Evolutionary conservation across 2,797 vertebrate species (phyloP).

Genomic region (Cottoperca gobio): DNA sequence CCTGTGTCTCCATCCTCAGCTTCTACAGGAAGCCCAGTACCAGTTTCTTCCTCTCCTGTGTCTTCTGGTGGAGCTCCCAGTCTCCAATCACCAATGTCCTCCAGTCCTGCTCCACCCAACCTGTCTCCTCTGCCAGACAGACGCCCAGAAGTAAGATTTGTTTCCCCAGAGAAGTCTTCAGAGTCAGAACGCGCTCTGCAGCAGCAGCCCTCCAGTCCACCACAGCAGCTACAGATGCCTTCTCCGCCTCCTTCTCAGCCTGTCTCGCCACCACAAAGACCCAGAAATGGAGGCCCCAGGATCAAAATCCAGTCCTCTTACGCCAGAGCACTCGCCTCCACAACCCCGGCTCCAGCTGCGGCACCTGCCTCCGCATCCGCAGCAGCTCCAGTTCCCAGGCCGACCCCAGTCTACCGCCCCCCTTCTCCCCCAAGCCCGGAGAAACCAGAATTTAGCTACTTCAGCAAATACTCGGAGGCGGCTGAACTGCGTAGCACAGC

Average conservation of each 20-base stretch:
- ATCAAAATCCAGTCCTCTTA: conserved; percentile 83
- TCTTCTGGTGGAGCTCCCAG: conserved; percentile 71
- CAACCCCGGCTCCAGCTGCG: conserved; percentile 66
- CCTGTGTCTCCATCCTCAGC: conserved; percentile 82
- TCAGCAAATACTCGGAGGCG: conserved; percentile 97
- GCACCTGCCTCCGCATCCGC: conserved; percentile 49
- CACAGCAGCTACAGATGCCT: conserved; percentile 49
- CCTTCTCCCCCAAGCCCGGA: conserved; percentile 79
- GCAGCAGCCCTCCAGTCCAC: conserved; percentile 49
- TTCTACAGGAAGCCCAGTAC: conserved; percentile 71
- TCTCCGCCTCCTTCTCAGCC: conserved; percentile 72
- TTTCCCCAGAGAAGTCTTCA: conserved; percentile 47
- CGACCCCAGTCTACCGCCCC: conserved; percentile 69
- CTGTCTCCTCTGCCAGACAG: conserved; percentile 61
- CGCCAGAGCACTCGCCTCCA: conserved; percentile 75
- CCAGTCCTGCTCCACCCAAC: conserved; percentile 77
- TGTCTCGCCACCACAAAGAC: conserved; percentile 69
- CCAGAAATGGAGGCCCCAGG: conserved; percentile 86
- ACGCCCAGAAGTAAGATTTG: conserved; percentile 35
- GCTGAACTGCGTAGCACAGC: conserved; percentile 96
- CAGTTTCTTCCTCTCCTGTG: conserved; percentile 70
- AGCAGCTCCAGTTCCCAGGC: conserved; percentile 56
- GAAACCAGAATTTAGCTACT: conserved; percentile 93
- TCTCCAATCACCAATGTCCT: conserved; percentile 74
- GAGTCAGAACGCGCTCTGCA: conserved; percentile 42